Evolutionary conservation across 2,888 invertebrate genomes (phyloP).

Genomic region (Lithophane socia): DNA sequence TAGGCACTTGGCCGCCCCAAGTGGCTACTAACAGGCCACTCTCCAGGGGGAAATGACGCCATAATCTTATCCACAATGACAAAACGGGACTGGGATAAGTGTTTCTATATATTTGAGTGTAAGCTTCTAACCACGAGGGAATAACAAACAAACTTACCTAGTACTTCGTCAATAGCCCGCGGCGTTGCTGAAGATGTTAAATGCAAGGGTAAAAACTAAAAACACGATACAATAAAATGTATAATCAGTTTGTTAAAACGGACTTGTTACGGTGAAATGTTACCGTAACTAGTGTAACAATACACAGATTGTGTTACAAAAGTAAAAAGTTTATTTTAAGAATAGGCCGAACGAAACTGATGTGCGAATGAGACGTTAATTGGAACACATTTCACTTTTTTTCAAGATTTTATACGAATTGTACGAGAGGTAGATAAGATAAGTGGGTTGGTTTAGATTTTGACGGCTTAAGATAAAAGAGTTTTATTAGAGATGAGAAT

Average conservation of each 20-base stretch:
- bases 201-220: constrained; percentile 59
- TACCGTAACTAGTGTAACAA: constrained; percentile 13
- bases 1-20: constrained; percentile 45
- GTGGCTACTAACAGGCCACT: constrained; percentile 54
- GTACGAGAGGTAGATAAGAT: constrained; percentile 32
- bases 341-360: constrained; percentile 25
- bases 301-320: constrained; percentile 12
- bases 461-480: constrained; percentile 18
- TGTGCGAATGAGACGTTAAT: constrained; percentile 24
- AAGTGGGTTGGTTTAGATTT: constrained; percentile 20
- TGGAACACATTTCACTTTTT: constrained; percentile 46
- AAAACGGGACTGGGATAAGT: constrained; percentile 55
- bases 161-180: constrained; percentile 59
- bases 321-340: constrained; percentile 45
- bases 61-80: constrained; percentile 57
- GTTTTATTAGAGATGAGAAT: constrained; percentile 4
- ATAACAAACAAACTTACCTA: constrained; percentile 63
- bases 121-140: constrained; percentile 53
- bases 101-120: constrained; percentile 55
- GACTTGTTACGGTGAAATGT: constrained; percentile 26
- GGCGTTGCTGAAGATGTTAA: constrained; percentile 58
- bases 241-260: constrained; percentile 60
- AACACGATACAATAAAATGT: constrained; percentile 58
- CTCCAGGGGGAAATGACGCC: constrained; percentile 49
- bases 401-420: constrained; percentile 22